Base-by-base conservation (phyloP, 2,797 vertebrate species). In the Lithobates sylvaticus region DNA sequence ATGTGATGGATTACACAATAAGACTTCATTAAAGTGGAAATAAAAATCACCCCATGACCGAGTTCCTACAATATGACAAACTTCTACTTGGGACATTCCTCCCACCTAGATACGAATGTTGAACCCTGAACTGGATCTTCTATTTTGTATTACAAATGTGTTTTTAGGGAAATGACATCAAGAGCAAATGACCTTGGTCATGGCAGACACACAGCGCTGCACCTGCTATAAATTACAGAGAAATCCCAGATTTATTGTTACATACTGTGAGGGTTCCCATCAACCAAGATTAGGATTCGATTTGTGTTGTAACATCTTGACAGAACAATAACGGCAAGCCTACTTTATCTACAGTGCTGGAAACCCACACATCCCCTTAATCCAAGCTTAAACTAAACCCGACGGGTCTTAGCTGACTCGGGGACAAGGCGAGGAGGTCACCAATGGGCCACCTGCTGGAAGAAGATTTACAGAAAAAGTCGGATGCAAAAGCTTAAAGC, bases 221-320 rank as follows among this genome's bases (percentile, higher is more conserved):
- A 85, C 83, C 83, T 85, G 83, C 83, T 71, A 72, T 79, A 65
- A 78, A 85, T 85, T 85, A 79, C 75, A 39, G n/a, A 27, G 67
- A 42, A 65, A 78, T 85, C 69, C 68, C 32, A 71, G 32, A 42
- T 47, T 84, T 32, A 27, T 44, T 83, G 72, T 78, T 61, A 39
- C 68, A 71, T 79, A 47, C 64, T 54, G 54, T 34, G 18, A 29
- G 65, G 65, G 54, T 61, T 61, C 54, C 54, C 54, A 61, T 61
- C 21, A 23, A 3, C 54, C 54, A 3, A 23, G 54, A 61, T 61
- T 61, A 61, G 2, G 21, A 61, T n/a, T 61, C 10, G 21, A 8
- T 9, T 61, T 12, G 10, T 61, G 54, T 61, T 61, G 54, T 61
- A 61, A 61, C 21, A 61, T 61, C 54, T 61, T 61, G n/a, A 23